A percentile compares a stretch with the other conserved stretches of the same genome.
These are phyloP conservation scores for Drosophila gaucha DNA, from an alignment of 2,888 invertebrate genomes.

Conservation along the genomic window DNA sequence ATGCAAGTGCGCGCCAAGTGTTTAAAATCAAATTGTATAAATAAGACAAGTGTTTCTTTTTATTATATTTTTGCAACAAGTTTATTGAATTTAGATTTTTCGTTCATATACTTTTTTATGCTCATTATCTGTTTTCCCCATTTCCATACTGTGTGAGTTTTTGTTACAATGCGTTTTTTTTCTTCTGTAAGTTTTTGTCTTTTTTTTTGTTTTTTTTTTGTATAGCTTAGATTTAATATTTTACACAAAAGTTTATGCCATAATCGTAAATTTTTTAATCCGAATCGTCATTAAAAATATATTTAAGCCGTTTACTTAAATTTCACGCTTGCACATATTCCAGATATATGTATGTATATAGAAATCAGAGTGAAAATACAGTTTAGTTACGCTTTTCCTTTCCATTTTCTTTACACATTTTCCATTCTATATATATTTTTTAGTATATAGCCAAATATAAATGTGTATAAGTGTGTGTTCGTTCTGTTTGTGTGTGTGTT, in stretches of 20 bases:
- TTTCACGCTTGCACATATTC: conserved; percentile 55
- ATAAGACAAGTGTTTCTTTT: conserved; percentile 23
- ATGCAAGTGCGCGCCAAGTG: background rate
- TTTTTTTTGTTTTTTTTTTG: conserved; percentile 53
- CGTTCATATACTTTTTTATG: conserved; percentile 70
- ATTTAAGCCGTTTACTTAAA: conserved; percentile 72
- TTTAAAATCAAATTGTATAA: background rate
- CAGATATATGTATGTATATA: conserved; percentile 64
- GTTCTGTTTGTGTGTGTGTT: background rate
- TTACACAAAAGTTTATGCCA: conserved; percentile 78
- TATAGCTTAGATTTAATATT: conserved; percentile 64
- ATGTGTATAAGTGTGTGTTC: conserved; percentile 28
- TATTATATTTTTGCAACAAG: conserved; percentile 82
- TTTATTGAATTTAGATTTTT: conserved; percentile 81
- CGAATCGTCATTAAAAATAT: conserved; percentile 70
- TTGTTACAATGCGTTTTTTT: conserved; percentile 73
- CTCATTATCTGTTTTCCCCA: conserved; percentile 61
- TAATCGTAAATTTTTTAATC: conserved; percentile 69
- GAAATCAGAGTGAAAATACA: conserved; percentile 66
- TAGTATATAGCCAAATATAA: conserved; percentile 63
- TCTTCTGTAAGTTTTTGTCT: conserved; percentile 42
- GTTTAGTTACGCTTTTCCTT: conserved; percentile 27
- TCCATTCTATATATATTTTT: conserved; percentile 30
- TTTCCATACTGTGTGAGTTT: conserved; percentile 74
- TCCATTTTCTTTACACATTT: conserved; percentile 20